These are phyloP conservation scores for Pedetes capensis DNA, from an alignment of 2,113 vertebrate genomes.

Conservation along the genomic window DNA sequence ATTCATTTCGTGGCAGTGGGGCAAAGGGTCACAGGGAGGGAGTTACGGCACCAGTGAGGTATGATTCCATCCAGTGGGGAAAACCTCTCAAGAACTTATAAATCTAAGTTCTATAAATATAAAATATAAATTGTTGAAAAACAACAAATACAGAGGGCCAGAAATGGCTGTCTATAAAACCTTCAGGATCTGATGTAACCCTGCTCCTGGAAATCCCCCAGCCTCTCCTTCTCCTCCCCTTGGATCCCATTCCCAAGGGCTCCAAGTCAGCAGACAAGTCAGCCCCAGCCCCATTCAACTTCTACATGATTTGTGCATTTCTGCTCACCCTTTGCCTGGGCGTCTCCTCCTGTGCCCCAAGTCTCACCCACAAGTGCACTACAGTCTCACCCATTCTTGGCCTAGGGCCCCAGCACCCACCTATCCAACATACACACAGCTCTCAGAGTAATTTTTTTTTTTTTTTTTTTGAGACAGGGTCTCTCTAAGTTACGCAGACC, in stretches of 20 bases:
- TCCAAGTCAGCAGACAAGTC: not conserved
- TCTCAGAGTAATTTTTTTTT: not conserved
- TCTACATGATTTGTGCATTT: not conserved
- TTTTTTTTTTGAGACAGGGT: no score
- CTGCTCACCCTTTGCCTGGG: no score
- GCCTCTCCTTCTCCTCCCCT: not conserved
- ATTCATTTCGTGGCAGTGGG: not conserved
- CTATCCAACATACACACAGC: not conserved
- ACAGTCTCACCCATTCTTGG: not conserved
- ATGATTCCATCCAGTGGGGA: not conserved
- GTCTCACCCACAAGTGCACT: no score
- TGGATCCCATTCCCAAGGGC: not conserved
- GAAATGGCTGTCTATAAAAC: not conserved
- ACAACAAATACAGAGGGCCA: not conserved
- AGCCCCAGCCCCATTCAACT: not conserved
- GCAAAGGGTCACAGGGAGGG: not conserved
- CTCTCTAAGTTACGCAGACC: no score
- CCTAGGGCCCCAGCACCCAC: not conserved
- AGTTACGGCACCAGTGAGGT: not conserved
- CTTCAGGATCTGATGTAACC: not conserved
- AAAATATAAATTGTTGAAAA: not conserved
- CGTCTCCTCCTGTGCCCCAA: not conserved
- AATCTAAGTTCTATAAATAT: no score
- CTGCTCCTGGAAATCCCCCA: not conserved
- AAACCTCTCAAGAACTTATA: not conserved